A percentile compares a stretch with the other conserved stretches of the same genome.
phyloP scores from a whole-genome alignment of 2,113 vertebrate genomes.

The Anguilla rostrata region DNA sequence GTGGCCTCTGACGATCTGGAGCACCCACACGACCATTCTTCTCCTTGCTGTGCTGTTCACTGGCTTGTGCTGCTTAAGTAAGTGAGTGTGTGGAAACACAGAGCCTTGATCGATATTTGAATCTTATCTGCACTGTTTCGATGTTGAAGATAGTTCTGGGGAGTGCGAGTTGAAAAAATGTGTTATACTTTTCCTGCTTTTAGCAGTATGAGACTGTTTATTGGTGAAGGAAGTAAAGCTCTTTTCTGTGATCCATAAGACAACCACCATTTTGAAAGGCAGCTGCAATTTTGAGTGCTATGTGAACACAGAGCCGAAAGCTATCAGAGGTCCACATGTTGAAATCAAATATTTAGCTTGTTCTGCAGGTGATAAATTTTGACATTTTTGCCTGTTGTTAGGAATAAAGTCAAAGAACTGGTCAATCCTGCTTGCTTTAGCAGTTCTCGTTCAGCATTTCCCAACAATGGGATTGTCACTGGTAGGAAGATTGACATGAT shows the following conservation, averaged over 20 bases:
- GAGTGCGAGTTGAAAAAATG: background rate
- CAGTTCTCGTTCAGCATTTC: background rate
- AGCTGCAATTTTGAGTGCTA: background rate
- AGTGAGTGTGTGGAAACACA: constrained; percentile 30
- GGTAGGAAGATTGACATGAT: background rate
- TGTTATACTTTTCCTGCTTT: background rate
- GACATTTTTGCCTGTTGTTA: background rate
- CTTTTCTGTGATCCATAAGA: background rate
- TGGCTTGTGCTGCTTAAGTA: constrained; percentile 55
- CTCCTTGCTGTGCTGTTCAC: constrained; percentile 51
- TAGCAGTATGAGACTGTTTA: background rate
- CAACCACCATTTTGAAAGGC: background rate
- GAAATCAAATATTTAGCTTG: background rate
- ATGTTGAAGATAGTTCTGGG: background rate
- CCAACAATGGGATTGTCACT: background rate
- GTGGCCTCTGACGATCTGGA: constrained; percentile 53
- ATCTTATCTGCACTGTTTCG: background rate
- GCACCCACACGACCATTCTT: constrained; percentile 48
- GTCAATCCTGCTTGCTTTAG: background rate
- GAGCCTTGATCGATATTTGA: background rate
- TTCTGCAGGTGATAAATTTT: background rate
- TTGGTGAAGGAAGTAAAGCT: background rate
- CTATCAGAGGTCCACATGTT: background rate
- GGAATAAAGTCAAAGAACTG: background rate
- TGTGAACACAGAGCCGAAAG: background rate